These are phyloP conservation scores for Macrotus californicus DNA, from an alignment of 2,113 vertebrate genomes.

Conservation along the genomic window DNA sequence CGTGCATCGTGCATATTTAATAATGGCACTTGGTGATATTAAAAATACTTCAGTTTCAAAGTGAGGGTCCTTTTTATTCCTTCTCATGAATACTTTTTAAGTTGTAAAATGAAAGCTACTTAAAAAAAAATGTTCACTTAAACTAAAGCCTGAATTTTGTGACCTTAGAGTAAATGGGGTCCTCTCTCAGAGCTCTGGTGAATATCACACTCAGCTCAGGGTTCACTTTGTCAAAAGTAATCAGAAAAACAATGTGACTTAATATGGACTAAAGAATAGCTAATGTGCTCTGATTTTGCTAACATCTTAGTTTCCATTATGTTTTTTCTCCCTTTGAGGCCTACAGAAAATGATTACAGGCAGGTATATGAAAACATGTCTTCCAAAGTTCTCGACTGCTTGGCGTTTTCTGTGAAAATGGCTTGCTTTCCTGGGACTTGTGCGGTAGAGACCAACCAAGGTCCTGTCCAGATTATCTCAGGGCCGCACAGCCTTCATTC, in stretches of 20 bases:
- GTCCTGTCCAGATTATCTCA: not conserved
- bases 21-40: slow-evolving; percentile 32
- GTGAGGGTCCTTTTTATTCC: not conserved
- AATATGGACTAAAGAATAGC: not conserved
- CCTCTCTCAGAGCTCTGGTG: not conserved
- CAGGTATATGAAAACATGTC: not conserved
- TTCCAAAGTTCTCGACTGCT: not conserved
- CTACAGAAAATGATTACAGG: not conserved
- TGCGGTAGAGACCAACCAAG: not conserved
- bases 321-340: not conserved
- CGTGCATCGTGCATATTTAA: slow-evolving; percentile 56
- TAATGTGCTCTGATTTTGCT: not conserved
- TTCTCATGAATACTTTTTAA: slow-evolving; percentile 12
- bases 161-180: not conserved
- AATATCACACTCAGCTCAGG: not conserved
- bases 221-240: slow-evolving; percentile 16
- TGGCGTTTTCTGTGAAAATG: not conserved
- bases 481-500: not conserved
- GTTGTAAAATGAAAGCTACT: not conserved
- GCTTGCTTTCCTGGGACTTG: not conserved
- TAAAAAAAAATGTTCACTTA: slow-evolving; percentile 15
- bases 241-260: not conserved
- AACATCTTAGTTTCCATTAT: not conserved
- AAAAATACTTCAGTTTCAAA: slow-evolving; percentile 58
- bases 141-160: not conserved